Percentiles rank a stretch among this genome's conserved stretches.
These are phyloP conservation scores for Corythaixoides concolor DNA, from an alignment of 2,113 vertebrate genomes.

Conservation along the genomic window DNA sequence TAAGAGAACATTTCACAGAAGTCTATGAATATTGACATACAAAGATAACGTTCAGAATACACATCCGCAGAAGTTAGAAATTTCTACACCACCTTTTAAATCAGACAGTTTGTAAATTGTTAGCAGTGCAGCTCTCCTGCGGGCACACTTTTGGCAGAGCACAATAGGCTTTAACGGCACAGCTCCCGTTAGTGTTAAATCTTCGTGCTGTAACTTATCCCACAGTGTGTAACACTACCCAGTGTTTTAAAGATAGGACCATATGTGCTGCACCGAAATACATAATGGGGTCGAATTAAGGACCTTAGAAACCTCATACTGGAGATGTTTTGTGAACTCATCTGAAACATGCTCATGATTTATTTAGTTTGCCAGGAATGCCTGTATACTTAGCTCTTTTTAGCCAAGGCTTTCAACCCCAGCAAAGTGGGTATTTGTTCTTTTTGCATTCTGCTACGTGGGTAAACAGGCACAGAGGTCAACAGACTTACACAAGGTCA, in stretches of 20 bases:
- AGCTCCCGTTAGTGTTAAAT: slow-evolving; percentile 15
- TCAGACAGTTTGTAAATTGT: not conserved
- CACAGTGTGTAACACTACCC: slow-evolving; percentile 9
- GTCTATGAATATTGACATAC: not conserved
- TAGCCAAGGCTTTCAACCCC: not conserved
- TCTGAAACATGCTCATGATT: not conserved
- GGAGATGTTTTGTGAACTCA: not conserved
- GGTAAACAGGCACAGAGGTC: slow-evolving; percentile 42
- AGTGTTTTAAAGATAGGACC: slow-evolving; percentile 50
- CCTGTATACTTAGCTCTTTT: not conserved
- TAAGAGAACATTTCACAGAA: not conserved
- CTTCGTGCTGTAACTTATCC: slow-evolving; percentile 32
- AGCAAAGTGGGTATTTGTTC: not conserved
- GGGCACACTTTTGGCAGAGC: not conserved
- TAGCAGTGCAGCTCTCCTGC: not conserved
- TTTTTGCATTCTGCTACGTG: not conserved
- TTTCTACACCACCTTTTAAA: not conserved
- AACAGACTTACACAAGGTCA: slow-evolving; percentile 28
- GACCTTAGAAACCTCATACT: not conserved
- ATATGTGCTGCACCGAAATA: slow-evolving; percentile 5
- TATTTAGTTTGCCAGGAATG: slow-evolving; percentile 17
- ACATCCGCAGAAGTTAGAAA: not conserved
- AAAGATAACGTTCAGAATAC: not conserved
- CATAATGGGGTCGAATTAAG: not conserved
- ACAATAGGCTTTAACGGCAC: not conserved